Evolutionary conservation across 2,888 invertebrate species (phyloP).

Genomic region (Dermolepida albohirtum): DNA sequence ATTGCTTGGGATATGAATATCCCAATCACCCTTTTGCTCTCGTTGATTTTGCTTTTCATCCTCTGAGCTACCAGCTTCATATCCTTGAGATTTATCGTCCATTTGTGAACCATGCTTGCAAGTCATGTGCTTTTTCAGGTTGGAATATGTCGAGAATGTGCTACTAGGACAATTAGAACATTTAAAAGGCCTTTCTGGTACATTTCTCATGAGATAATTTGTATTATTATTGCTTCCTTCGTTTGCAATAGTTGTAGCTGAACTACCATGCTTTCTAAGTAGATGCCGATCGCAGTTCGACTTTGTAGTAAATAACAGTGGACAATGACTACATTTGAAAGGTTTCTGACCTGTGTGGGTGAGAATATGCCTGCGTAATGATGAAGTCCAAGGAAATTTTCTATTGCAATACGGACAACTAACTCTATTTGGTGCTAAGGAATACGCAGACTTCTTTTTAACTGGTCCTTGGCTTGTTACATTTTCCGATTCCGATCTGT

Average conservation of each 20-base stretch:
- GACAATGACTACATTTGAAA: constrained; percentile 94
- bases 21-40: constrained; percentile 57
- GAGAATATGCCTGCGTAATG: constrained; percentile 91
- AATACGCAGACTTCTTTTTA: constrained; percentile 95
- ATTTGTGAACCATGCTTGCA: constrained; percentile 74
- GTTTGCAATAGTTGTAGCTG: constrained; percentile 61
- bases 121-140: constrained; percentile 82
- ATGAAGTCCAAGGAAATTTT: constrained; percentile 97
- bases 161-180: constrained; percentile 85
- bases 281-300: constrained; percentile 97
- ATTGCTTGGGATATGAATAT: constrained; percentile 56
- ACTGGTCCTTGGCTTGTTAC: constrained; percentile 67
- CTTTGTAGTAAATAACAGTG: constrained; percentile 94
- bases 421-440: constrained; percentile 93
- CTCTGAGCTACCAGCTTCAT: constrained; percentile 64
- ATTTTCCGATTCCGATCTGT: constrained; percentile 76
- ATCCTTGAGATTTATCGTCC: constrained; percentile 63
- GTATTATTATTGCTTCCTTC: constrained; percentile 59
- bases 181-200: constrained; percentile 82
- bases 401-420: constrained; percentile 93
- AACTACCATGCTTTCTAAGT: constrained; percentile 84
- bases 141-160: constrained; percentile 83
- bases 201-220: constrained; percentile 72
- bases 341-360: constrained; percentile 98
- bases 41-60: constrained; percentile 63